Evolutionary conservation across 2,888 invertebrate species (phyloP).

Genomic region (Scaptomyza parva): DNA sequence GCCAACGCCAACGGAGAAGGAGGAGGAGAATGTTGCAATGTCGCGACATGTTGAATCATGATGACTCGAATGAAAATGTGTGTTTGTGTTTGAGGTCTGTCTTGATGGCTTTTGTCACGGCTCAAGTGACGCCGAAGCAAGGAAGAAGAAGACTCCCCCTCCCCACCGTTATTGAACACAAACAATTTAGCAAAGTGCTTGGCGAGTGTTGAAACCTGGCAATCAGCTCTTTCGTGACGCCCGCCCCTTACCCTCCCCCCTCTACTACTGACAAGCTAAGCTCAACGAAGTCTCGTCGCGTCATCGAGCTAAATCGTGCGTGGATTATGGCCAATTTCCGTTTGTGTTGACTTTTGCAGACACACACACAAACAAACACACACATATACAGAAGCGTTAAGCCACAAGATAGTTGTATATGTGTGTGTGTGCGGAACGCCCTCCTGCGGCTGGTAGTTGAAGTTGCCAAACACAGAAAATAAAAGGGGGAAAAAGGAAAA

Average conservation of each 20-base stretch:
- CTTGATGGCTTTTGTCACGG: slow-evolving; percentile 22
- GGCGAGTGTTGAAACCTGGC: slow-evolving; percentile 31
- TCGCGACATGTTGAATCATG: slow-evolving; percentile 35
- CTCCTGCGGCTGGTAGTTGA: slow-evolving; percentile 7
- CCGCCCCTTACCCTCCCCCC: neutral
- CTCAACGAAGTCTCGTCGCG: slow-evolving; percentile 23
- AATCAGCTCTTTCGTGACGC: slow-evolving; percentile 37
- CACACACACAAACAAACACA: neutral
- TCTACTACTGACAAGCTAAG: slow-evolving; percentile 31
- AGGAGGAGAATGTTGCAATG: slow-evolving; percentile 55
- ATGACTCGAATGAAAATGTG: neutral
- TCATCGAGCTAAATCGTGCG: slow-evolving; percentile 65
- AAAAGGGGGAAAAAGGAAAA: no score
- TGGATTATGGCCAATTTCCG: slow-evolving; percentile 77
- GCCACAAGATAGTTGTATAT: slow-evolving; percentile 24
- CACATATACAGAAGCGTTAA: slow-evolving; percentile 22
- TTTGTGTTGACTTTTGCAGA: slow-evolving; percentile 45
- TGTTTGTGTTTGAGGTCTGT: slow-evolving; percentile 1
- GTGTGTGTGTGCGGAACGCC: slow-evolving; percentile 1
- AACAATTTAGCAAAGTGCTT: slow-evolving; percentile 71
- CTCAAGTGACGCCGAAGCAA: slow-evolving; percentile 41
- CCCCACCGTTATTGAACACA: slow-evolving; percentile 22
- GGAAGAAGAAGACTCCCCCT: slow-evolving; percentile 27
- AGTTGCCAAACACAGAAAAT: slow-evolving; percentile 2
- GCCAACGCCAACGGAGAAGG: no score